Evolutionary conservation across 30 jellyfish, hydroid and myxozoan genomes (phyloP), one percentile per base, ranked within the genome.

Genomic region (Aurelia sp.): DNA sequence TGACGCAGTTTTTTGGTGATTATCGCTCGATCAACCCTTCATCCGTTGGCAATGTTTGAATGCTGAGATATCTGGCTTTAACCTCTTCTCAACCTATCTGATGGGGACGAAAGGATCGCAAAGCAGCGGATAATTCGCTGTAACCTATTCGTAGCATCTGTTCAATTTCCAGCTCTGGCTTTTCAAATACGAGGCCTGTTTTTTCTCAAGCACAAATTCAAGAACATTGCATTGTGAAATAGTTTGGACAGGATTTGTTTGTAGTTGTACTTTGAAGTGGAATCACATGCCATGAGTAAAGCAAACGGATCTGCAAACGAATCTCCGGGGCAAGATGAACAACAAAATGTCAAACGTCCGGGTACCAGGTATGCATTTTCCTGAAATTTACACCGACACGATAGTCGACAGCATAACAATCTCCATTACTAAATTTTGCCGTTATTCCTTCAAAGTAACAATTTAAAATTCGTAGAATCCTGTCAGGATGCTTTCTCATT

Each of bases 221-320:
- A 35, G 72, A 31, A 23, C 76, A 74, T 74, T 74, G 85, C 73
- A 30, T 53, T 59, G 6, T 21, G 13, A 59, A 59, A 69, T 50
- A 50, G 5, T 27, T 30, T 12, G 33, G 33, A 27, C 19, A 69
- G 61, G 79, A 55, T 69, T 50, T 27, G 37, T 69, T 30, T 33
- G 62, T 69, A 11, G 62, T 40, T 22, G 37, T 27, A 33, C 19
- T 75, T 58, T 55, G 74, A 75, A 75, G 74, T 22, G 63, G 61
- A 21, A 15, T 53, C 64, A 16, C n/a, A 13, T 59, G 59, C 48
- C 50, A 84, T 84, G 93, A 84, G 86, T 70, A 73, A 76, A 47
- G 75, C 87, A n/a, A 84, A 84, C 84, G 93, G 93, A 61, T 84
- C 86, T 55, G 79, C 82, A 27, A 84, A 84, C 74, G 85, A 84